Base-by-base conservation (phyloP, 2,113 vertebrate species). In the Maccullochella peelii region DNA sequence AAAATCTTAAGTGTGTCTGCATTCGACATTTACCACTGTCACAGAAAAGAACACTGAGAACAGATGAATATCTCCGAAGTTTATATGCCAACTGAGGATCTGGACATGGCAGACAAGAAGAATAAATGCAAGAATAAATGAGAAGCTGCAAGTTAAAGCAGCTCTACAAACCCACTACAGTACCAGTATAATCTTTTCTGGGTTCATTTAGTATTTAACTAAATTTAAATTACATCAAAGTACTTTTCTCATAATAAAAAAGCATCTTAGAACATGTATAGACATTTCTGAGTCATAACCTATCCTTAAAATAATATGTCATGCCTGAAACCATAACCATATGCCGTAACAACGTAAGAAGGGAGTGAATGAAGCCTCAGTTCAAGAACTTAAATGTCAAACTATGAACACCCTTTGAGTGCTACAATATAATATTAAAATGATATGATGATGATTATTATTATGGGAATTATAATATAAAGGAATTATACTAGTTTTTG, bases 1-100 rank as follows among this genome's bases (percentile, higher is more conserved):
- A n/a, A 14, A 1, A 4, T 49, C 23, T 67, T 15, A 77, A 25
- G 15, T 40, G 40, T 59, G 14, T 62, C 57, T n/a, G 25, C 14
- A 38, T 55, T 57, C 61, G 49, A 50, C 25, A 75, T 82, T 72
- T 68, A 54, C 25, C 7, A 33, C 38, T 54, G 52, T 50, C 8
- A 40, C 42, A 58, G 10, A 33, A 52, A 67, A 58, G 36, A 67
- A 49, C 49, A 75, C 10, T 8, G 65, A 70, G 40, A 14, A 66
- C 54, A 59, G 49, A 73, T 36, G 20, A 9, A 59, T 49, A 77
- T 50, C 38, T 65, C 50, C 0, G 4, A 66, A 52, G 33, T 58
- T 14, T 50, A 16, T 15, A 61, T 49, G 36, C 36, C 33, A 33
- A 70, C 36, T 40, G 11, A 65, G n/a, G 11, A 61, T 62, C 23